Evolutionary conservation across 2,113 vertebrate species (phyloP).

Genomic region (Megaleporinus macrocephalus): DNA sequence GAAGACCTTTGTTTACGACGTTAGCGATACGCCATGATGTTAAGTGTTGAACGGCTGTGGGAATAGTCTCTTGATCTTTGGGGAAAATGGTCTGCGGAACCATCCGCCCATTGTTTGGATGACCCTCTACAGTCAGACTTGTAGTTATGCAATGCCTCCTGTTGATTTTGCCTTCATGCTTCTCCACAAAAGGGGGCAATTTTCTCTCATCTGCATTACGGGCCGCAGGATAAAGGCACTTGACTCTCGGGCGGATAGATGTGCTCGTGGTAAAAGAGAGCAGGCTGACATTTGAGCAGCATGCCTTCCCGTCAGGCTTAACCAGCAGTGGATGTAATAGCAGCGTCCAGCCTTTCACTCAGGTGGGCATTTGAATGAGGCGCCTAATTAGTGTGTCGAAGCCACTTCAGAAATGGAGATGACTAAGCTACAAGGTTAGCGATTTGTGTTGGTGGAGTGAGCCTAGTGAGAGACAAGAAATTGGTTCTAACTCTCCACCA

Average conservation of each 20-base stretch:
- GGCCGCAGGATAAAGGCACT: not conserved
- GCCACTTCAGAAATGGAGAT: not conserved
- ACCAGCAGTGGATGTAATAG: not conserved
- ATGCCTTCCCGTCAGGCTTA: not conserved
- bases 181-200: not conserved
- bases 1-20: not conserved
- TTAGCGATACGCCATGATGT: not conserved
- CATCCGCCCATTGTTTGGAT: not conserved
- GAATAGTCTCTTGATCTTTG: not conserved
- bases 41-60: not conserved
- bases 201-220: not conserved
- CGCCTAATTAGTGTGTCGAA: not conserved
- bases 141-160: not conserved
- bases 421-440: not conserved
- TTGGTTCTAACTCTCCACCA: not conserved
- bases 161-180: not conserved
- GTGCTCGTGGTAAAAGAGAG: not conserved
- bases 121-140: not conserved
- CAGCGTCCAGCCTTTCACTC: not conserved
- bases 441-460: not conserved
- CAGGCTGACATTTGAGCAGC: conserved; percentile 26
- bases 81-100: not conserved
- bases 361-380: not conserved
- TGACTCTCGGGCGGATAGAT: conserved; percentile 18
- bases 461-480: too few relatives aligned